Conservation (phyloP, 2,888 invertebrate species). For the Acanthosepion lycidas region DNA sequence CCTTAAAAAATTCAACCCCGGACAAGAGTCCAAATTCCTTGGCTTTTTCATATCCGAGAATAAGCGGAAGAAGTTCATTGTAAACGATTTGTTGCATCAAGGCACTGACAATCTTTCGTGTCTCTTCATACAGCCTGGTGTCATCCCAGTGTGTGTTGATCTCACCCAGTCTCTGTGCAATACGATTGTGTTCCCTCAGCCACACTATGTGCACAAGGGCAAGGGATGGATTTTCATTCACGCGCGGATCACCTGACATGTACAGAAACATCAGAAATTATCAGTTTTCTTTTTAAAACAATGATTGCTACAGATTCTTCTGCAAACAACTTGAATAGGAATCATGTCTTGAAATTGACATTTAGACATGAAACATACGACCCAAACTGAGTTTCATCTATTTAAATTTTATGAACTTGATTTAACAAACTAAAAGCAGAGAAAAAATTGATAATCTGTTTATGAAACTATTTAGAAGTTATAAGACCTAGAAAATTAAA, state of each 20-base stretch:
- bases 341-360: too few relatives aligned
- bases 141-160: constrained; percentile 89
- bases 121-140: constrained; percentile 62
- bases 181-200: constrained; percentile 85
- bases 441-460: too few relatives aligned
- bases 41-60: constrained; percentile 80
- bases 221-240: constrained; percentile 89
- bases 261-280: not conserved
- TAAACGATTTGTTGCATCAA: constrained; percentile 78
- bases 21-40: not conserved
- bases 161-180: constrained; percentile 84
- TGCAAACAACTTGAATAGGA: too few relatives aligned
- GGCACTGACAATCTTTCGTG: constrained; percentile 83
- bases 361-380: too few relatives aligned
- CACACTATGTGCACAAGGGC: constrained; percentile 88
- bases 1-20: not conserved
- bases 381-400: too few relatives aligned
- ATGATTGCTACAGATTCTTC: too few relatives aligned
- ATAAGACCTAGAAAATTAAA: too few relatives aligned
- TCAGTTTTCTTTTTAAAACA: not conserved
- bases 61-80: constrained; percentile 81
- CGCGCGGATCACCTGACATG: constrained; percentile 83
- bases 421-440: too few relatives aligned
- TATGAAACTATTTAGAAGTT: too few relatives aligned
- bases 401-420: too few relatives aligned